Evolutionary conservation across 2,113 vertebrate species (phyloP).

Genomic region (Poicephalus gulielmi): DNA sequence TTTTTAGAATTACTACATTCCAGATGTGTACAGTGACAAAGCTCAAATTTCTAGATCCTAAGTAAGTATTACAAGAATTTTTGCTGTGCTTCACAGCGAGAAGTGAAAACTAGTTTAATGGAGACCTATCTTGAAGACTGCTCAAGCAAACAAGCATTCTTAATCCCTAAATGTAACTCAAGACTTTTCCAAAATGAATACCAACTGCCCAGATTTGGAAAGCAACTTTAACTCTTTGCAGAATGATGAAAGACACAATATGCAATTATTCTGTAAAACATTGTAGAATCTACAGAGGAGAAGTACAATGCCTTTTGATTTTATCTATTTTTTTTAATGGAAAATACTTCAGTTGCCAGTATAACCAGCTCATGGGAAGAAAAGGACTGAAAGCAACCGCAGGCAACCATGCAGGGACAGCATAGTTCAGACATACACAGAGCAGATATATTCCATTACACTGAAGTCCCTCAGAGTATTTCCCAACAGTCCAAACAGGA

Average conservation of each 20-base stretch:
- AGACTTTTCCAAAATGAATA: background rate
- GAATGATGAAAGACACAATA: background rate
- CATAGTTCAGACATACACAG: background rate
- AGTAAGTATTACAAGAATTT: background rate
- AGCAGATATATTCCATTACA: background rate
- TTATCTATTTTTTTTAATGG: background rate
- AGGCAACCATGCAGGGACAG: background rate
- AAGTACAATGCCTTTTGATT: background rate
- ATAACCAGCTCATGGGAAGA: background rate
- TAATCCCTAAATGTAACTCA: background rate
- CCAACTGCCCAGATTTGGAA: background rate
- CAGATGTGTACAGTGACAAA: background rate
- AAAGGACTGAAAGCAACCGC: background rate
- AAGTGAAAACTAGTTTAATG: background rate
- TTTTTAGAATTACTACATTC: background rate
- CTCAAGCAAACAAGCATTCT: background rate
- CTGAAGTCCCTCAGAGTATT: background rate
- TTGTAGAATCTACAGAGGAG: background rate
- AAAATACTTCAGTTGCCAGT: background rate
- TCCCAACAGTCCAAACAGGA: background rate
- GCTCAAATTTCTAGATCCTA: background rate
- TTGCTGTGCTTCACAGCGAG: background rate
- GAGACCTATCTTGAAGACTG: background rate
- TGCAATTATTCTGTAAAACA: background rate
- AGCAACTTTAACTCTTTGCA: background rate